Base-by-base conservation (phyloP, 1,140 invertebrate species). In the Maconellicoccus hirsutus region DNA sequence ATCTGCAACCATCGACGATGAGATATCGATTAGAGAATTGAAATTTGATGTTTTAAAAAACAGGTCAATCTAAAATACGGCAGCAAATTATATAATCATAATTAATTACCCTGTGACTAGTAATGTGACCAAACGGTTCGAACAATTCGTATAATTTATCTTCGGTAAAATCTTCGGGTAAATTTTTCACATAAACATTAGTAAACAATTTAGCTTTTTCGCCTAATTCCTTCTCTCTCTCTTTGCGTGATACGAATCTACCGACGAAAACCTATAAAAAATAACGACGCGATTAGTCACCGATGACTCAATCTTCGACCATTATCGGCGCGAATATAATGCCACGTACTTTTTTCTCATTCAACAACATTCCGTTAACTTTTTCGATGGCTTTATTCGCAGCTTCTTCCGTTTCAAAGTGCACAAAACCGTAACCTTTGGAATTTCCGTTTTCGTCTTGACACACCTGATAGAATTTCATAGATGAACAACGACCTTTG, bases 381-480 rank as follows among this genome's bases (percentile, higher is more conserved):
- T 95, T 97, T 75, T 96, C 93, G 79, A 98, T 98, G 71, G 95
- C 96, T 79, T 92, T 94, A 77, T 94, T 94, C 22, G 98, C 97
- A 39, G 96, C 93, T 83, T 99, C 97, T 82, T 99, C 96, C 61
- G 96, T 98, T 84, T 99, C 98, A 84, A 99, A 99, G 82, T 99
- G 98, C 0, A 99, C 97, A 84, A 99, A 99, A 69, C 97, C 98
- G 82, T 99, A 99, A 66, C 98, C 98, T 81, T 98, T 96, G 25
- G 95, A 96, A 69, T 86, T 87, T 7, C 96, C 94, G 79, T 91
- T 92, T 79, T 98, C 96, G 83, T 99, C 97, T 81, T 92, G 94
- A 74, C 95, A 96, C 71, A 93, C 77, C 76, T 78, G 69, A 75
- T 22, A 2, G 29, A 6, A 33, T 6, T 33, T 6, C 4, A 33